Evolutionary conservation across 1,140 invertebrate genomes (phyloP).

Genomic region (Drosophila watanabei): DNA sequence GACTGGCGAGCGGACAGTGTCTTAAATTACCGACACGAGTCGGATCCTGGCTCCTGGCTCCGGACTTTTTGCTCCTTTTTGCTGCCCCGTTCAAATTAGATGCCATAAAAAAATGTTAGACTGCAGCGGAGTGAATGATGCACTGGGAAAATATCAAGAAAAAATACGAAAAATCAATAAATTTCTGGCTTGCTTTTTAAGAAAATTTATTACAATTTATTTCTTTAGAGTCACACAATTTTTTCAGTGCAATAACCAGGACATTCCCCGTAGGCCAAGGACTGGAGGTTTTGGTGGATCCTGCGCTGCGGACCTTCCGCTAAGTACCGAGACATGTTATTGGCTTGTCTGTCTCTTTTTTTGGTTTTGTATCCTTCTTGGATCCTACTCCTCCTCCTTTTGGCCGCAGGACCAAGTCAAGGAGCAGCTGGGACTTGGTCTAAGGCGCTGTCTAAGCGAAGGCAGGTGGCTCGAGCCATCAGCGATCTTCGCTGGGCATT

Average conservation of each 20-base stretch:
- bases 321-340: conserved; percentile 69
- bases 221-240: neutral
- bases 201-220: neutral
- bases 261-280: conserved; percentile 12
- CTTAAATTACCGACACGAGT: conserved; percentile 59
- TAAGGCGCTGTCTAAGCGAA: conserved; percentile 37
- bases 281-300: neutral
- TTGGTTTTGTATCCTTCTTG: neutral
- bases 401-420: conserved; percentile 33
- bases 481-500: conserved; percentile 4
- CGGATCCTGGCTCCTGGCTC: conserved; percentile 16
- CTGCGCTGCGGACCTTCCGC: conserved; percentile 18
- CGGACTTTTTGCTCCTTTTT: conserved; percentile 13
- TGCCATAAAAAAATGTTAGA: conserved; percentile 69
- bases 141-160: conserved; percentile 9
- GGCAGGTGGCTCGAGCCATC: conserved; percentile 53
- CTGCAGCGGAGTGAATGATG: neutral
- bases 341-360: conserved; percentile 19
- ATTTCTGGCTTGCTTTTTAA: neutral
- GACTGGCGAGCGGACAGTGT: conserved; percentile 52
- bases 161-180: neutral
- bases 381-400: conserved; percentile 27
- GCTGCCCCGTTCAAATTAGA: conserved; percentile 57
- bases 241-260: conserved; percentile 1
- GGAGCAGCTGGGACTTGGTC: conserved; percentile 42